A percentile compares a stretch with the other conserved stretches of the same genome.
These are phyloP conservation scores for Montifringilla adamsi DNA, from an alignment of 2,113 vertebrate species.

Conservation along the genomic window DNA sequence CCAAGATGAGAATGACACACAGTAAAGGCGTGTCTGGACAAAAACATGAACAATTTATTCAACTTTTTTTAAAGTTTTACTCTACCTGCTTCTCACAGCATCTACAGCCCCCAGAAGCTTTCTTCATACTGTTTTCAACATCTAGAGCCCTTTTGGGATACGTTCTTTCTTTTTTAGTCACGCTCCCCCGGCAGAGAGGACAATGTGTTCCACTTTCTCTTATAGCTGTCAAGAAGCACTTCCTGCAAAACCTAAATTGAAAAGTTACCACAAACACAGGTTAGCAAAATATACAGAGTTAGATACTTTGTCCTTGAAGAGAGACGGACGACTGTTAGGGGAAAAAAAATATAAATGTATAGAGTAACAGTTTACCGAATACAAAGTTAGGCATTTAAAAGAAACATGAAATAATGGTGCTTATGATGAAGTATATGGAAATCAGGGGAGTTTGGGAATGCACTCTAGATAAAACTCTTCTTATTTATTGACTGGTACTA, in stretches of 20 bases:
- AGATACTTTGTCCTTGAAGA: background rate
- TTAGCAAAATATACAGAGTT: background rate
- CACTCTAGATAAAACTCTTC: background rate
- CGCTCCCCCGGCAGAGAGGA: conserved; percentile 79
- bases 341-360: background rate
- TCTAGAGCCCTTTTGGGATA: conserved; percentile 78
- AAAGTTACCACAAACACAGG: conserved; percentile 55
- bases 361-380: background rate
- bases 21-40: background rate
- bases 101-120: conserved; percentile 73
- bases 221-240: conserved; percentile 81
- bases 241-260: conserved; percentile 80
- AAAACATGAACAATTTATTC: background rate
- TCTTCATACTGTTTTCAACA: conserved; percentile 79
- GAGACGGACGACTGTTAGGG: background rate
- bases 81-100: conserved; percentile 82
- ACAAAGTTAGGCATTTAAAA: background rate
- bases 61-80: conserved; percentile 43
- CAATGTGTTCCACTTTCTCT: conserved; percentile 79
- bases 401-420: background rate
- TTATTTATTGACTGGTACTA: background rate
- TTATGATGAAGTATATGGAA: background rate
- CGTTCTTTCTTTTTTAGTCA: conserved; percentile 73
- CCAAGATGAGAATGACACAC: background rate
- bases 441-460: background rate